phyloP scores from a whole-genome alignment of 2,888 invertebrate species.

The Noctua comes region DNA sequence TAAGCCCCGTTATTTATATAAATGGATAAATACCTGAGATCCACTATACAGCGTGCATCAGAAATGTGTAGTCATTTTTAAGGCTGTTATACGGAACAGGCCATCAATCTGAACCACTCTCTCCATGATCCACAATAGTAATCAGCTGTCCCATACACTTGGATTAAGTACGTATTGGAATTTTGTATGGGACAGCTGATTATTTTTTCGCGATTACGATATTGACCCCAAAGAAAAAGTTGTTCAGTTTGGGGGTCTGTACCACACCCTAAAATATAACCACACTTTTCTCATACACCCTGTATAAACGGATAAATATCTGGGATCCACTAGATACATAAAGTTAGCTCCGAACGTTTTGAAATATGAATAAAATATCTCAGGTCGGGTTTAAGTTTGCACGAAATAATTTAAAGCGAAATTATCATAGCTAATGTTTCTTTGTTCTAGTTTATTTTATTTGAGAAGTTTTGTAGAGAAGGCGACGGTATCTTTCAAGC shows the following conservation, averaged over 20 bases:
- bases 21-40: neutral
- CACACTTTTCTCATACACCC: neutral
- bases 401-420: slow-evolving; percentile 33
- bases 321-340: slow-evolving; percentile 25
- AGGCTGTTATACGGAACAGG: too few species aligned
- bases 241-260: too few species aligned
- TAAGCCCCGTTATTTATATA: neutral
- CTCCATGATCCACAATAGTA: too few species aligned
- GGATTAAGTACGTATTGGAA: too few species aligned
- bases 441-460: slow-evolving; percentile 1
- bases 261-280: neutral
- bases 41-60: neutral
- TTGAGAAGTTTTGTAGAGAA: slow-evolving; percentile 1
- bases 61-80: neutral
- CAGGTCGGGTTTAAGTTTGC: slow-evolving; percentile 14
- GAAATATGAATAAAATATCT: slow-evolving; percentile 58
- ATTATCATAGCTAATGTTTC: slow-evolving; percentile 47
- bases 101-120: too few species aligned
- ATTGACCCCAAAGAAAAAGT: too few species aligned
- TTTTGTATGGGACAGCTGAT: too few species aligned
- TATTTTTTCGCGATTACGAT: too few species aligned
- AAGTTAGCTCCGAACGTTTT: slow-evolving; percentile 29
- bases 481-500: neutral
- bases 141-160: too few species aligned
- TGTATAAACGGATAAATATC: slow-evolving; percentile 34